Evolutionary conservation across 2,113 vertebrate species (phyloP).

Genomic region (Dinomys branickii): DNA sequence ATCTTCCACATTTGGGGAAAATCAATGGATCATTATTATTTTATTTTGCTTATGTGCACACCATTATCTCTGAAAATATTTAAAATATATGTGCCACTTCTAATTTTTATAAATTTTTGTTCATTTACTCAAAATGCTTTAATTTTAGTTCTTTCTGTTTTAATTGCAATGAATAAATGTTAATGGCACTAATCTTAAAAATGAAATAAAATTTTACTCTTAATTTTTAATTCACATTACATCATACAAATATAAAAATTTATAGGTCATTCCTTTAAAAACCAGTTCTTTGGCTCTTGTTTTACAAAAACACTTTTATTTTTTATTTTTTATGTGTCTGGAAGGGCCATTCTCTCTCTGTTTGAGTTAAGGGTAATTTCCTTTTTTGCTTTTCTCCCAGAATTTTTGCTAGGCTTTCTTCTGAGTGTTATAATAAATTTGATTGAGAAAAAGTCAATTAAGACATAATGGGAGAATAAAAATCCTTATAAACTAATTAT

Average conservation of each 20-base stretch:
- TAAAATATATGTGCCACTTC: background rate
- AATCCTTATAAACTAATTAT: background rate
- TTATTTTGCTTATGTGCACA: background rate
- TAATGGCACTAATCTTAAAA: background rate
- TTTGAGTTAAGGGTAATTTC: background rate
- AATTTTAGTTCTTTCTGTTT: background rate
- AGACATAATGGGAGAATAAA: background rate
- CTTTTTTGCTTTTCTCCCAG: background rate
- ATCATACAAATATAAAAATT: background rate
- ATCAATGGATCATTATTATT: too few species aligned
- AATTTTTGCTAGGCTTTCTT: background rate
- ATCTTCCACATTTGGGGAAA: background rate
- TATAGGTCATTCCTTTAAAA: background rate
- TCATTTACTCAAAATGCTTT: background rate
- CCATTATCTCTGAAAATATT: background rate
- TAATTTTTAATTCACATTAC: background rate
- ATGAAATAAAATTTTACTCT: background rate
- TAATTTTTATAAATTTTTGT: background rate
- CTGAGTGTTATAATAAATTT: background rate
- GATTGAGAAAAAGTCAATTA: background rate
- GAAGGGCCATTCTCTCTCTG: background rate
- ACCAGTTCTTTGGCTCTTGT: background rate
- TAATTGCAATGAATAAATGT: background rate
- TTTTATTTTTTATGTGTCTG: background rate
- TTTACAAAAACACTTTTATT: background rate